A percentile compares a stretch with the other conserved stretches of the same genome.
These are phyloP conservation scores for Brachyopa scutellaris DNA, from an alignment of 2,888 invertebrate species.

Conservation along the genomic window DNA sequence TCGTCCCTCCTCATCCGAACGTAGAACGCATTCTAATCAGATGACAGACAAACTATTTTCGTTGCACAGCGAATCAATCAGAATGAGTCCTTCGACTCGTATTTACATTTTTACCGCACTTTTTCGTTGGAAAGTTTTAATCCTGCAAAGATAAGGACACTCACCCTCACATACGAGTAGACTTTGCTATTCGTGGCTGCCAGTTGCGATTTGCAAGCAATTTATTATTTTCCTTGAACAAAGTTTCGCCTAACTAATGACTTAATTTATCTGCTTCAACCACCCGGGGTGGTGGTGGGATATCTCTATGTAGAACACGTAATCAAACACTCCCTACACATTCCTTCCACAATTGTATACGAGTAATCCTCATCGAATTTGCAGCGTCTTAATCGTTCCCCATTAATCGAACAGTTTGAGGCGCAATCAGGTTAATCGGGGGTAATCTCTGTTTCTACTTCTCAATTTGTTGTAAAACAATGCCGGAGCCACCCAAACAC, in stretches of 20 bases:
- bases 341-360: constrained; percentile 22
- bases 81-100: constrained; percentile 22
- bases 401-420: constrained; percentile 74
- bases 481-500: constrained; percentile 45
- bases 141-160: constrained; percentile 51
- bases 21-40: constrained; percentile 40
- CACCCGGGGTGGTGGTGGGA: constrained; percentile 74
- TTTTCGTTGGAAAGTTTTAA: constrained; percentile 56
- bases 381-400: constrained; percentile 73
- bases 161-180: constrained; percentile 13
- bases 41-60: constrained; percentile 35
- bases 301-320: constrained; percentile 64
- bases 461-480: constrained; percentile 72
- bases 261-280: constrained; percentile 82
- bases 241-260: constrained; percentile 80
- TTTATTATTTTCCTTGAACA: constrained; percentile 70
- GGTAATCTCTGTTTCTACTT: constrained; percentile 71
- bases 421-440: constrained; percentile 73
- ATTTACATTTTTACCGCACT: constrained; percentile 50
- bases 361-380: constrained; percentile 74
- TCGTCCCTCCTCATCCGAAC: constrained; percentile 1
- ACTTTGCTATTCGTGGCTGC: constrained; percentile 44
- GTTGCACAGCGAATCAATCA: constrained; percentile 61
- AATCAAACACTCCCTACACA: constrained; percentile 63
- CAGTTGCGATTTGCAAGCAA: constrained; percentile 63